phyloP scores from a whole-genome alignment of 2,888 invertebrate genomes.

The Hedya salicella region DNA sequence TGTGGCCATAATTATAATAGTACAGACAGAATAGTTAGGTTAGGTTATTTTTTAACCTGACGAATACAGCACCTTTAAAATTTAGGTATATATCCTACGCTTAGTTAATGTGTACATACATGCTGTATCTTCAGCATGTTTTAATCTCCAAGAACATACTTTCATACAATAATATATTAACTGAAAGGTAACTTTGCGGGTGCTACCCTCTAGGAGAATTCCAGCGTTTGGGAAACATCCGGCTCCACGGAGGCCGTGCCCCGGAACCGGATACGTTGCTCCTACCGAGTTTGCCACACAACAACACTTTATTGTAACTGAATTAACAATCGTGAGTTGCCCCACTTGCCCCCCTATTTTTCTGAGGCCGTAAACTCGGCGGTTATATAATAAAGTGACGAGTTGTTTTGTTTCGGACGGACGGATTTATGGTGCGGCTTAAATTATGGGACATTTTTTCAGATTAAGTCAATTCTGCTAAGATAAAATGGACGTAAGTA shows the following conservation, averaged over 20 bases:
- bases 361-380: slow-evolving; percentile 37
- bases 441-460: slow-evolving; percentile 27
- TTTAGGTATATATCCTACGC: too few relatives aligned
- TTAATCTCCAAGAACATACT: slow-evolving; percentile 16
- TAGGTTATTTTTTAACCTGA: too few relatives aligned
- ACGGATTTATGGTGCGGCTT: slow-evolving; percentile 29
- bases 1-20: too few relatives aligned
- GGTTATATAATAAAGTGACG: slow-evolving; percentile 40
- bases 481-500: too few relatives aligned
- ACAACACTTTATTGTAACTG: slow-evolving; percentile 46
- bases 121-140: too few relatives aligned
- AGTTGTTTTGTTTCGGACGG: slow-evolving; percentile 33
- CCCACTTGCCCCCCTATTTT: slow-evolving; percentile 36
- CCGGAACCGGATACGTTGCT: slow-evolving; percentile 46
- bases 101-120: not conserved
- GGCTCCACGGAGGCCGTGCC: not conserved
- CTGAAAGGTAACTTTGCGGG: slow-evolving; percentile 30
- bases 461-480: too few relatives aligned
- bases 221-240: slow-evolving; percentile 34
- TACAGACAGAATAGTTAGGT: too few relatives aligned
- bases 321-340: slow-evolving; percentile 48
- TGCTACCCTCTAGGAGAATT: slow-evolving; percentile 26
- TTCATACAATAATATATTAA: slow-evolving; percentile 34
- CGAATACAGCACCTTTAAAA: too few relatives aligned
- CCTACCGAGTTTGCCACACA: slow-evolving; percentile 44